Percentiles rank a stretch among this genome's conserved stretches.
phyloP scores from a whole-genome alignment of 2,888 invertebrate genomes.

The Dryomyza anilis region DNA sequence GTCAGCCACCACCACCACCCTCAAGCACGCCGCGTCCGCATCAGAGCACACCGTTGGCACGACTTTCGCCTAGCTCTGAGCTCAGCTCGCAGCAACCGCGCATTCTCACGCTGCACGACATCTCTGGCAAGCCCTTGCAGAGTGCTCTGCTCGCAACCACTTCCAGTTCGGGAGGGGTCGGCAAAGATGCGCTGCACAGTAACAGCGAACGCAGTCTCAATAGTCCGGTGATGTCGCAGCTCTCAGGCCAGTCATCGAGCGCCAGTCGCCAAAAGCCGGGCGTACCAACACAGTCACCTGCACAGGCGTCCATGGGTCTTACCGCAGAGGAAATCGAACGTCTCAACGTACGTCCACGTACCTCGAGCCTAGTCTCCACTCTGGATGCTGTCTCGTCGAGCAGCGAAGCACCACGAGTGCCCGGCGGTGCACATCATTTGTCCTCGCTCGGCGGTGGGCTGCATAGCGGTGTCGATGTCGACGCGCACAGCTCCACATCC shows the following conservation, averaged over 20 bases:
- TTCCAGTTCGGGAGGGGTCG: conserved; percentile 85
- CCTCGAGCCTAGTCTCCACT: conserved; percentile 89
- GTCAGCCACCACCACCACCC: conserved; percentile 69
- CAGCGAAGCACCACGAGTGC: conserved; percentile 77
- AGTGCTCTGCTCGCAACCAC: conserved; percentile 88
- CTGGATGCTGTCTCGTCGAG: conserved; percentile 93
- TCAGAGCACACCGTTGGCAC: conserved; percentile 88
- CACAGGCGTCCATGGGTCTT: conserved; percentile 79
- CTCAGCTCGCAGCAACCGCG: conserved; percentile 88
- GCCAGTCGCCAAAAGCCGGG: conserved; percentile 76
- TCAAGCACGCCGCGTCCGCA: conserved; percentile 74
- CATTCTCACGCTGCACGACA: conserved; percentile 90
- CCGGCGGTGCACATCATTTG: conserved; percentile 71
- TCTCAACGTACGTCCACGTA: conserved; percentile 83
- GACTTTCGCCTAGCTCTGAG: conserved; percentile 90
- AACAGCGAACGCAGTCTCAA: conserved; percentile 91
- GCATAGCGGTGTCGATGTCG: conserved; percentile 76
- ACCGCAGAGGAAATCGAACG: conserved; percentile 93
- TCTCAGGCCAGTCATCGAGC: conserved; percentile 84
- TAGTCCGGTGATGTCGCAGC: conserved; percentile 90
- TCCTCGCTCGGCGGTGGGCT: conserved; percentile 67
- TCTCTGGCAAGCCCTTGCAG: conserved; percentile 90
- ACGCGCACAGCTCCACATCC: conserved; percentile 78
- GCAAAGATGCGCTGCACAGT: conserved; percentile 86
- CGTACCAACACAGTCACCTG: conserved; percentile 72